Evolutionary conservation across 2,888 invertebrate genomes (phyloP), one percentile per base, ranked within the genome.

Genomic region (Crossocerus cetratus): DNA sequence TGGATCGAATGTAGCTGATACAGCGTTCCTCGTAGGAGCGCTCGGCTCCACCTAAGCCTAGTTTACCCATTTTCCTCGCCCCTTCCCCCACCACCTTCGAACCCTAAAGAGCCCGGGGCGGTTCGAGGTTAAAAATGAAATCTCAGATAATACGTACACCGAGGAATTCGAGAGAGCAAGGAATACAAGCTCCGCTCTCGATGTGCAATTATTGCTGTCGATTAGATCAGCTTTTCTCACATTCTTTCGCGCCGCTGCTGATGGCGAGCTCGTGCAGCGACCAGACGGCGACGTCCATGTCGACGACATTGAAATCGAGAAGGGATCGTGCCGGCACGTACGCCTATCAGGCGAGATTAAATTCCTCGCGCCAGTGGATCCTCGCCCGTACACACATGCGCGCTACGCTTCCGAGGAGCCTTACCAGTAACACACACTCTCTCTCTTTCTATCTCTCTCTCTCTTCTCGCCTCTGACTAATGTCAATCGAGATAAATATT

Each of bases 1-100:
- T 80, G 82, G 82, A 87, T 87, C 85, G 84, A 84, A 84, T 87
- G 82, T 85, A 85, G 72, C 60, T 74, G 76, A 79, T 69, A 70
- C 75, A 77, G 87, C 87, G 77, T 87, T 87, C 86, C 67, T 67
- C 75, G 86, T 82, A 82, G 49, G 18, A 55, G 53, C 53, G 59
- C 44, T 57, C 69, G 67, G 23, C 49, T 49, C 60, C 59, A 21
- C 20, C 42, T n/a, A 49, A 32, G 5, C 11, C 32, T 32, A 32
- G 8, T 11, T 32, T 8, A 32, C 32, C 72, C 70, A 74, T 76
- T 72, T 61, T 64, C 65, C 62, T 60, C 67, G 20, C 49, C 66
- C 57, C 69, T 68, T 73, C 67, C 67, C 70, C 68, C 55, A 22
- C 18, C 72, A 65, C 68, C 53, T 56, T 65, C 77, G 72, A 32